Evolutionary conservation across 1,140 invertebrate genomes (phyloP).

Genomic region (Paralvinella palmiformis): DNA sequence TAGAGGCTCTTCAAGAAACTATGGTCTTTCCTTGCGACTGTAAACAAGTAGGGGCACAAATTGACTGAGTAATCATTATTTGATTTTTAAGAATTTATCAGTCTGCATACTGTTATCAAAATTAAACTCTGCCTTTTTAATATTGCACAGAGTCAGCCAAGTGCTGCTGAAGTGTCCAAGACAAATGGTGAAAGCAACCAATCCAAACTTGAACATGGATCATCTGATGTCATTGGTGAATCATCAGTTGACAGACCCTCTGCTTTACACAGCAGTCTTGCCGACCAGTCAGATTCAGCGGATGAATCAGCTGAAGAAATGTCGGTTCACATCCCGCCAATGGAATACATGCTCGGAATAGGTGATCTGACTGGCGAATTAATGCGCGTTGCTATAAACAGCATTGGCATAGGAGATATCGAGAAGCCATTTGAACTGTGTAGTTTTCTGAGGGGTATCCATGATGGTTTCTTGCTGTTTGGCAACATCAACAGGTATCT

Average conservation of each 20-base stretch:
- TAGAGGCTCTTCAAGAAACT: constrained; percentile 53
- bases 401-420: constrained; percentile 63
- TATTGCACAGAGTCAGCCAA: too few species aligned
- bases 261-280: too few species aligned
- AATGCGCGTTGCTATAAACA: constrained; percentile 77
- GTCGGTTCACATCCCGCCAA: constrained; percentile 53
- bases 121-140: too few species aligned
- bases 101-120: too few species aligned
- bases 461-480: constrained; percentile 61
- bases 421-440: constrained; percentile 68
- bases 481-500: constrained; percentile 60
- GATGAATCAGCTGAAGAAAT: constrained; percentile 7
- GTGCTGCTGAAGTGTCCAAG: too few species aligned
- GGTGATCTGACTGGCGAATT: constrained; percentile 83
- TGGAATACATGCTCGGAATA: constrained; percentile 75
- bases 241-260: constrained; percentile 39
- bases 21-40: constrained; percentile 9
- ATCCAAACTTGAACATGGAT: too few species aligned
- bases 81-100: too few species aligned
- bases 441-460: constrained; percentile 65
- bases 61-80: too few species aligned
- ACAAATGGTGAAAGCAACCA: too few species aligned
- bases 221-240: too few species aligned
- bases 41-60: too few species aligned
- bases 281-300: background rate